These are phyloP conservation scores for Chromis chromis DNA, from an alignment of 2,797 vertebrate genomes.

Conservation along the genomic window DNA sequence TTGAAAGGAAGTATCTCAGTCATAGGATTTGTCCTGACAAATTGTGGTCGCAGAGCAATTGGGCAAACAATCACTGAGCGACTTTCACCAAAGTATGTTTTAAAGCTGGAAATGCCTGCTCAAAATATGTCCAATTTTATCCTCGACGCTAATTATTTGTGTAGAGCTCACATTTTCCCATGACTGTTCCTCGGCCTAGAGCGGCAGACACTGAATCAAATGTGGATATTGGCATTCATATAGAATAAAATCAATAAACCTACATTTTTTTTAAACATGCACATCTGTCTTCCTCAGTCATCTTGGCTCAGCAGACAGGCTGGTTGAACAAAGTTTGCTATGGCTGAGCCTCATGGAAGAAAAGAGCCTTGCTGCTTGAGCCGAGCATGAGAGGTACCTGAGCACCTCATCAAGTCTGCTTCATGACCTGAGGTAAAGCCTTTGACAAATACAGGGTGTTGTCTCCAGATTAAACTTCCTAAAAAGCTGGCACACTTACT, in stretches of 20 bases:
- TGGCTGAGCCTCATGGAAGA: conserved; percentile 15
- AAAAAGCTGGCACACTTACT: conserved; percentile 44
- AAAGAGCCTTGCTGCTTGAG: conserved; percentile 34
- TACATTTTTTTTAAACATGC: conserved; percentile 20
- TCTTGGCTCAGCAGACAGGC: conserved; percentile 24
- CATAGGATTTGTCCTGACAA: conserved; percentile 78
- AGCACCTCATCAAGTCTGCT: conserved; percentile 65
- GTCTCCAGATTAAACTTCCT: conserved; percentile 72
- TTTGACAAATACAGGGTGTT: conserved; percentile 71
- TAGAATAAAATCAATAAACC: conserved; percentile 55
- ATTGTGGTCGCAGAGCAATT: conserved; percentile 73
- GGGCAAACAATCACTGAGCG: conserved; percentile 65
- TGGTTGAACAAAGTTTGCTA: conserved; percentile 26
- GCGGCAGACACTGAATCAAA: conserved; percentile 34
- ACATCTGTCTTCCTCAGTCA: conserved; percentile 52
- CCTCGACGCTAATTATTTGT: conserved; percentile 62
- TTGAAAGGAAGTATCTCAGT: conserved; percentile 82
- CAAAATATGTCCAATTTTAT: conserved; percentile 63
- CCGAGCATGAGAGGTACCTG: conserved; percentile 54
- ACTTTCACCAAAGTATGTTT: conserved; percentile 52
- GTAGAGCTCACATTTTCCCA: conserved; percentile 58
- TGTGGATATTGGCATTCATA: conserved; percentile 51
- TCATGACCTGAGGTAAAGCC: conserved; percentile 66
- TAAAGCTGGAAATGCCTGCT: conserved; percentile 64
- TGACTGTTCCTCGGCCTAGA: conserved; percentile 32